Evolutionary conservation across 2,888 invertebrate species (phyloP).

Genomic region (Malachius bipustulatus): DNA sequence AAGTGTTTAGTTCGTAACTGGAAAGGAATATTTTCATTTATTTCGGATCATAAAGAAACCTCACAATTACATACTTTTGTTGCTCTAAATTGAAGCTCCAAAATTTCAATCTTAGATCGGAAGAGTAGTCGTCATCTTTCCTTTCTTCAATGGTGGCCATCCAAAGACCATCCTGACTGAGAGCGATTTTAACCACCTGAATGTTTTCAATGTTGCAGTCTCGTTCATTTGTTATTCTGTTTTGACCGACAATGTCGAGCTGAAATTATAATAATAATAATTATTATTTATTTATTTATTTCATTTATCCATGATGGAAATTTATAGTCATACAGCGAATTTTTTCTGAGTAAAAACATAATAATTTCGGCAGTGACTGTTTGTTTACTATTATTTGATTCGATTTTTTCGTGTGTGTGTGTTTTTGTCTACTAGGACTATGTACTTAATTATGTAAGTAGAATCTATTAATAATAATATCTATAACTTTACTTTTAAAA

Average conservation of each 20-base stretch:
- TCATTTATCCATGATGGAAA: too few relatives aligned
- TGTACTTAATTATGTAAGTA: too few relatives aligned
- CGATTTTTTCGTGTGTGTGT: too few relatives aligned
- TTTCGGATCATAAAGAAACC: not conserved
- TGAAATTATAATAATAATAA: conserved; percentile 28
- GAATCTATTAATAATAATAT: too few relatives aligned
- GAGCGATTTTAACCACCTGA: conserved; percentile 52
- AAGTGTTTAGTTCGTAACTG: conserved; percentile 59
- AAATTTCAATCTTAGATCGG: conserved; percentile 62
- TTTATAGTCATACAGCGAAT: too few relatives aligned
- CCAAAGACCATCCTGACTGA: conserved; percentile 57
- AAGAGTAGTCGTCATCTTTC: conserved; percentile 41
- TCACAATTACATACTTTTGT: conserved; percentile 43
- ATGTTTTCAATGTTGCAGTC: conserved; percentile 47
- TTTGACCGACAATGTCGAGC: conserved; percentile 61
- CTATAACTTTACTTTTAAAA: too few relatives aligned
- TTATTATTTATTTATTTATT: conserved; percentile 6
- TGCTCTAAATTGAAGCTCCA: conserved; percentile 50
- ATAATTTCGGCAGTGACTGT: too few relatives aligned
- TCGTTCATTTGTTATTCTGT: conserved; percentile 54
- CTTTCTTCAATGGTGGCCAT: conserved; percentile 58
- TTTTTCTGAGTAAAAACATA: too few relatives aligned
- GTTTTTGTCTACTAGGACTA: too few relatives aligned
- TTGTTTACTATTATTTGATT: too few relatives aligned
- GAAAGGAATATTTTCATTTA: conserved; percentile 19